A percentile compares a stretch with the other conserved stretches of the same genome.
These are phyloP conservation scores for Triops longicaudatus DNA, from an alignment of 1,140 invertebrate genomes.

Conservation along the genomic window DNA sequence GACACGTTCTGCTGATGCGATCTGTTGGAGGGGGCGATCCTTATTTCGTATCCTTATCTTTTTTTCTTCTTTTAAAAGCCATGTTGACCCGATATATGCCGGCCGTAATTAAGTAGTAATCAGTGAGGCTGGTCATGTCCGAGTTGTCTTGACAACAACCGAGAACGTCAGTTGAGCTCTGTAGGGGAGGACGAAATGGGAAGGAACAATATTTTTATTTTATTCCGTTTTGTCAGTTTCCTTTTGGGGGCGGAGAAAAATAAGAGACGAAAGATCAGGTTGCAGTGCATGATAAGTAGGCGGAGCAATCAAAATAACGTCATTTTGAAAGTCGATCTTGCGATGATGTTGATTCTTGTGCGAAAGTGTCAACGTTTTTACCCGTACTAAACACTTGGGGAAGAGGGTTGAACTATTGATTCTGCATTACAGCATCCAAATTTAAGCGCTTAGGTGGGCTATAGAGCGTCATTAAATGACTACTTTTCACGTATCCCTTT, in stretches of 20 bases:
- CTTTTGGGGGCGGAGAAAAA: not conserved
- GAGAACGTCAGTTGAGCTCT: not conserved
- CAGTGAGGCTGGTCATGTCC: not conserved
- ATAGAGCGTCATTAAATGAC: not conserved
- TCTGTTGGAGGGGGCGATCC: not conserved
- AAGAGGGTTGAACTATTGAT: no score
- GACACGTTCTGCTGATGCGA: slow-evolving; percentile 6
- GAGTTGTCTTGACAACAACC: not conserved
- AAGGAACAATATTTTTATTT: not conserved
- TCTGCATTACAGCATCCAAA: not conserved
- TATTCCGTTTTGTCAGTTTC: not conserved
- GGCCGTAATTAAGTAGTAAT: not conserved
- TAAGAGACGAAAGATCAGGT: no score
- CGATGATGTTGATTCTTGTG: no score
- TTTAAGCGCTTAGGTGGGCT: not conserved
- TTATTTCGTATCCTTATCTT: no score
- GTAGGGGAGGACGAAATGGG: not conserved
- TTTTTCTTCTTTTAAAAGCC: not conserved
- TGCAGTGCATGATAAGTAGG: no score
- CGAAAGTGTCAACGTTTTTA: no score
- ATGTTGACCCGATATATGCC: not conserved
- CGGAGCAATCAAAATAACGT: no score
- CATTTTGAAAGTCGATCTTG: no score
- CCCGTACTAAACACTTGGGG: no score
- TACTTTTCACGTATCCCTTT: not conserved